Evolutionary conservation across 2,888 invertebrate species (phyloP), one percentile per base, ranked within the genome.

Genomic region (Idaea straminata): DNA sequence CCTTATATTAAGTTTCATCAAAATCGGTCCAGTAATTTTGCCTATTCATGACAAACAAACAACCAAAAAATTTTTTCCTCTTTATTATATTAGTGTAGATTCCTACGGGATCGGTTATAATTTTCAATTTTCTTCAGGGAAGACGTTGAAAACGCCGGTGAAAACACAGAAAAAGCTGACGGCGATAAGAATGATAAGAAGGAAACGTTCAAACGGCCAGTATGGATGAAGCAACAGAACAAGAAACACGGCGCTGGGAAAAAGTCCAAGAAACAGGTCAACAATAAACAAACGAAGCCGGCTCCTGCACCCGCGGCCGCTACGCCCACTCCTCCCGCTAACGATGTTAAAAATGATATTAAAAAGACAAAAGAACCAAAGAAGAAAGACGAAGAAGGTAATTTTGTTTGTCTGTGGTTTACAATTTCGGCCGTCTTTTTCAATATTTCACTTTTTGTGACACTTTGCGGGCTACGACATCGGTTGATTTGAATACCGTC

Each of bases 201-300:
- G 64, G 84, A 91, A 67, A 88, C 93, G 0, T 93, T 91, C 60
- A 97, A 97, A 80, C 95, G 96, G 81, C 96, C 97, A 2, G 83
- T 83, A 4, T 83, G 83, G 83, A 83, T 83, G 83, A 83, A 83
- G 61, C 79, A 77, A 36, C 81, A 83, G 57, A 77, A 82, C 0
- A 93, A 92, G 66, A 85, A 87, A 66, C 84, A 82, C n/a, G 77
- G 79, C 2, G 75, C 83, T 15, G 77, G 77, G 4, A 86, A 84
- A 73, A 86, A 85, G 66, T 73, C 78, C 0, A 84, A 83, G 67
- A 84, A 84, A 63, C 80, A 79, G 5, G 83, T 78, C 25, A 82
- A 64, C 72, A 88, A 75, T 77, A 86, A 68, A 68, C 84, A 64
- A 71, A 71, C 69, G 35, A 83, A 84, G 67, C 77, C 82, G 1